Percentiles rank a stretch among this genome's conserved stretches.
These are phyloP conservation scores for Tragelaphus buxtoni DNA, from an alignment of 2,113 vertebrate species.

Conservation along the genomic window DNA sequence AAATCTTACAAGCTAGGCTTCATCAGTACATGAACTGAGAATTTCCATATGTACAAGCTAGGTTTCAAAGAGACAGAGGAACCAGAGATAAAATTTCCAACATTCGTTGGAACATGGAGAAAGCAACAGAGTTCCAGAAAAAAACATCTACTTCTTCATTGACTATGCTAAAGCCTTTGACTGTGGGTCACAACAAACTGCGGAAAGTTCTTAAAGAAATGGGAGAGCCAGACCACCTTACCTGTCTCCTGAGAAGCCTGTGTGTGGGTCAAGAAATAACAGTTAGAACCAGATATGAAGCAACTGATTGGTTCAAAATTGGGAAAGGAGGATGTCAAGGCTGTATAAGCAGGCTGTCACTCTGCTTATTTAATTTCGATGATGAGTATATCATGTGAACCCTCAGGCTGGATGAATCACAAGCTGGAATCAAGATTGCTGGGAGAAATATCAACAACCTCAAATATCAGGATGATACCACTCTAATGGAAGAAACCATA, in stretches of 20 bases:
- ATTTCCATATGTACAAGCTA: neutral
- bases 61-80: neutral
- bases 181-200: neutral
- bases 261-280: neutral
- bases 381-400: fast-evolving
- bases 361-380: neutral
- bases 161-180: neutral
- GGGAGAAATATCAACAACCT: neutral
- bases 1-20: neutral
- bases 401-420: neutral
- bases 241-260: neutral
- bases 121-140: neutral
- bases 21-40: neutral
- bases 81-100: neutral
- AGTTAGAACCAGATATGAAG: neutral
- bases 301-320: neutral
- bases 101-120: neutral
- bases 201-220: neutral
- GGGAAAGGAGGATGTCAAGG: neutral
- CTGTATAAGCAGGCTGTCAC: neutral
- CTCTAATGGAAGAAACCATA: neutral
- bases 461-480: neutral
- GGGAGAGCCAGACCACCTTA: neutral
- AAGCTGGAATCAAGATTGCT: neutral
- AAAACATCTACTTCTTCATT: neutral